A percentile compares a stretch with the other conserved stretches of the same genome.
These are phyloP conservation scores for Corapipo altera DNA, from an alignment of 2,113 vertebrate genomes.

Conservation along the genomic window DNA sequence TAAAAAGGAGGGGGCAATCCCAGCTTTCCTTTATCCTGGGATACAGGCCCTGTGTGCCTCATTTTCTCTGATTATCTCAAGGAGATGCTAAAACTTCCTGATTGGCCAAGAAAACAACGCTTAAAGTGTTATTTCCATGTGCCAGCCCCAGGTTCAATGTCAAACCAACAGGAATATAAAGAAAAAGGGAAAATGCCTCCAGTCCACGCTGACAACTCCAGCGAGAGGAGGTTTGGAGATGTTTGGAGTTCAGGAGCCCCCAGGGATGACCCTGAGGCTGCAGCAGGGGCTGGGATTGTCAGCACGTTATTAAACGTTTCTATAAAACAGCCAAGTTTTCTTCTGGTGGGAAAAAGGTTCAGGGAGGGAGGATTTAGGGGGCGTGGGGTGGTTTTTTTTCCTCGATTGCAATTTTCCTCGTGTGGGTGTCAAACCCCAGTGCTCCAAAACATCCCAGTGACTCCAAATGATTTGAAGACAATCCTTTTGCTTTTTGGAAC, in stretches of 20 bases:
- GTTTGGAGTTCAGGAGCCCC: not conserved
- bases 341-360: conserved; percentile 44
- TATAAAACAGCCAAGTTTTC: not conserved
- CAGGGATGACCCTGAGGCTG: not conserved
- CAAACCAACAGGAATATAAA: not conserved
- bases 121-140: not conserved
- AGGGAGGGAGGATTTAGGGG: not conserved
- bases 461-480: not conserved
- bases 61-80: not conserved
- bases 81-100: not conserved
- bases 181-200: not conserved
- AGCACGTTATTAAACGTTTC: conserved; percentile 25
- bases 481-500: not conserved
- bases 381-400: not conserved
- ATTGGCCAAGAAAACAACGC: not conserved
- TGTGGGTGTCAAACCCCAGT: not conserved
- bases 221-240: not conserved
- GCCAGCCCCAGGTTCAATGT: not conserved
- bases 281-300: conserved; percentile 35
- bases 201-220: not conserved
- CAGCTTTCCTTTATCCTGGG: not conserved
- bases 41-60: not conserved
- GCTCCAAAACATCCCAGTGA: not conserved
- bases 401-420: not conserved
- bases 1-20: not conserved